A percentile compares a stretch with the other conserved stretches of the same genome.
Evolutionary conservation across 2,113 vertebrate genomes (phyloP).

Genomic region (Synchiropus splendidus): DNA sequence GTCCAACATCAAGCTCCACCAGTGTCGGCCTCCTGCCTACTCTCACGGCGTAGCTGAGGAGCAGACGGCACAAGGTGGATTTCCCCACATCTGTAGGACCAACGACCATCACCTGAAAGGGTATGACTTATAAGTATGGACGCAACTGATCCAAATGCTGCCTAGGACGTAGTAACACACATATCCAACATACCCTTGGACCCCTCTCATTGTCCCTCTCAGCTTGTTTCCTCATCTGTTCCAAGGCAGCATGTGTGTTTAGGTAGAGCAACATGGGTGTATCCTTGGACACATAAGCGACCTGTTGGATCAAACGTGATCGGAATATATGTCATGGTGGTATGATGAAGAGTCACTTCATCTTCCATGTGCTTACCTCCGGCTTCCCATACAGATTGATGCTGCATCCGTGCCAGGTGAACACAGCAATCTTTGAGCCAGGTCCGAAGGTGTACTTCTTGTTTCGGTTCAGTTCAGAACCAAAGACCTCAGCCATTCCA

Average conservation of each 20-base stretch:
- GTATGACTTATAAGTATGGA: not conserved
- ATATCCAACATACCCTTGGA: constrained; percentile 64
- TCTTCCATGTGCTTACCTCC: constrained; percentile 58
- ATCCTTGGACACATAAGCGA: constrained; percentile 90
- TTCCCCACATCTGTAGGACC: constrained; percentile 94
- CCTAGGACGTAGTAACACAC: not conserved
- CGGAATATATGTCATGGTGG: too few species aligned
- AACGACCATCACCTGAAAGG: constrained; percentile 84
- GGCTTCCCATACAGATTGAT: constrained; percentile 87
- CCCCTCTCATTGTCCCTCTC: constrained; percentile 91
- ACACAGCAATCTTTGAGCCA: constrained; percentile 90
- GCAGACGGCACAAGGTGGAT: constrained; percentile 81
- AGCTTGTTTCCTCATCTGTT: constrained; percentile 94
- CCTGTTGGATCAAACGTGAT: too few species aligned
- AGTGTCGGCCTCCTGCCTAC: constrained; percentile 90
- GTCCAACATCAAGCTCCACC: constrained; percentile 93
- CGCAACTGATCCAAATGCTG: not conserved
- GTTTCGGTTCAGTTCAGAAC: constrained; percentile 90
- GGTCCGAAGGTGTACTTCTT: constrained; percentile 92
- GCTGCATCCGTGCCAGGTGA: constrained; percentile 95
- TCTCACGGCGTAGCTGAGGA: constrained; percentile 91
- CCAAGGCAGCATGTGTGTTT: constrained; percentile 91
- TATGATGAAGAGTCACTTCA: too few species aligned
- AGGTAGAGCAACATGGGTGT: constrained; percentile 96
- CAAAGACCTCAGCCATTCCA: constrained; percentile 91